A percentile compares a stretch with the other conserved stretches of the same genome.
These are phyloP conservation scores for Pardosa pseudoannulata DNA, from an alignment of 2,888 invertebrate species.

Conservation along the genomic window DNA sequence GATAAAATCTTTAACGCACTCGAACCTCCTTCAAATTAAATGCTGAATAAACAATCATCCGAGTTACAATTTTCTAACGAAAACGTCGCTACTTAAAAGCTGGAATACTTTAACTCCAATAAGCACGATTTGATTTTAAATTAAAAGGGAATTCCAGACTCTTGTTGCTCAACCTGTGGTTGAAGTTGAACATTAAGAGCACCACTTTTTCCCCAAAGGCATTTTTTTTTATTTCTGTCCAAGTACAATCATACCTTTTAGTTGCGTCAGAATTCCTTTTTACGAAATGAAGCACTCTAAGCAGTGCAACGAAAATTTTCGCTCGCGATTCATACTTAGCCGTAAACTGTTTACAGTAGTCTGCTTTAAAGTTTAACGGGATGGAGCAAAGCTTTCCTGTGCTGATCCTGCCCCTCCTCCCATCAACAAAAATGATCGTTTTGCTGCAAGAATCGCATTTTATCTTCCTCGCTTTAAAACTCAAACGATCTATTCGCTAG, in stretches of 20 bases:
- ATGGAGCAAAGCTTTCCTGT: conserved; percentile 24
- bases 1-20: not conserved
- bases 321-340: conserved; percentile 32
- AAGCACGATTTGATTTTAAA: not conserved
- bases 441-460: conserved; percentile 36
- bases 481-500: conserved; percentile 46
- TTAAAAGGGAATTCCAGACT: not conserved
- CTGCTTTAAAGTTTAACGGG: conserved; percentile 35
- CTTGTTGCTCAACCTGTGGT: not conserved
- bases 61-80: not conserved
- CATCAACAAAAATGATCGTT: conserved; percentile 51
- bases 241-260: not conserved
- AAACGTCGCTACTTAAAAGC: not conserved
- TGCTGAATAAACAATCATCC: not conserved
- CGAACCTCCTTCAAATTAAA: not conserved
- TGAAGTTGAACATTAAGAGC: not conserved
- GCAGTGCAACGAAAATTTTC: not conserved
- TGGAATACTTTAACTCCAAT: not conserved
- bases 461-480: conserved; percentile 43
- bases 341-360: conserved; percentile 31
- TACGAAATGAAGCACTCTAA: conserved; percentile 15
- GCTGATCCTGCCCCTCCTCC: conserved; percentile 15
- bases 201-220: not conserved
- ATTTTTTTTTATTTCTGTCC: not conserved
- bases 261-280: conserved; percentile 16